Percentiles rank a stretch among this genome's conserved stretches.
Evolutionary conservation across 2,797 vertebrate genomes (phyloP).

Genomic region (Micrastur ruficollis): DNA sequence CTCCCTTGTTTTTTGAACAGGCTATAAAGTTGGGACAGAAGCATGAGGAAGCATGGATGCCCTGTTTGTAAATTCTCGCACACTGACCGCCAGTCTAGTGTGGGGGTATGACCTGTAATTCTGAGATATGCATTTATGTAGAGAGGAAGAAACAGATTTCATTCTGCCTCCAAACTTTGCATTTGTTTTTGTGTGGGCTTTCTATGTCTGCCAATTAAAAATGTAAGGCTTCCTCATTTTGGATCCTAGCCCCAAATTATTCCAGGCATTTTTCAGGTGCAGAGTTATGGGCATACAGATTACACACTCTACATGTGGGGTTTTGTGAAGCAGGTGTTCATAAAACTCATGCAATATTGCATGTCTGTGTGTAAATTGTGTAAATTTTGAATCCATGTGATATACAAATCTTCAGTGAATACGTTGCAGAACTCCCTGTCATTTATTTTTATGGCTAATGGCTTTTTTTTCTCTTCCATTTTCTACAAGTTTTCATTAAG

Average conservation of each 20-base stretch:
- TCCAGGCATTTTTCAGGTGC: background rate
- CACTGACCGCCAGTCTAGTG: background rate
- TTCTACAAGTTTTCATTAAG: conserved; percentile 63
- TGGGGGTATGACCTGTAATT: background rate
- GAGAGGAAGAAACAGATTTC: background rate
- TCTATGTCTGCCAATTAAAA: background rate
- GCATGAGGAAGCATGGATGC: background rate
- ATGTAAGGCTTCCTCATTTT: background rate
- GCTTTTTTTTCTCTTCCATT: conserved; percentile 62
- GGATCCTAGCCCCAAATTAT: background rate
- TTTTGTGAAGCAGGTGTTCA: background rate
- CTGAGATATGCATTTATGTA: background rate
- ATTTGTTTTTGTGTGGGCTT: background rate
- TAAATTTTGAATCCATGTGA: conserved; percentile 1
- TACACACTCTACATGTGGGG: background rate
- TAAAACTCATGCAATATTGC: background rate
- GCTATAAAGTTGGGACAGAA: background rate
- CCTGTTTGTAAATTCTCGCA: background rate
- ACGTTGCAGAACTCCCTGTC: conserved; percentile 19
- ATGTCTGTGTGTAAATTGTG: background rate
- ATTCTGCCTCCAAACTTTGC: background rate
- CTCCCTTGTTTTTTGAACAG: background rate
- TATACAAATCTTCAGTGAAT: conserved; percentile 16
- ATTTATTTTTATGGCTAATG: conserved; percentile 61
- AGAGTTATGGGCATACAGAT: background rate